Percentiles rank a stretch among this genome's conserved stretches.
These are phyloP conservation scores for Ctenochaetus hawaiiensis DNA, from an alignment of 2,797 vertebrate species.

Conservation along the genomic window DNA sequence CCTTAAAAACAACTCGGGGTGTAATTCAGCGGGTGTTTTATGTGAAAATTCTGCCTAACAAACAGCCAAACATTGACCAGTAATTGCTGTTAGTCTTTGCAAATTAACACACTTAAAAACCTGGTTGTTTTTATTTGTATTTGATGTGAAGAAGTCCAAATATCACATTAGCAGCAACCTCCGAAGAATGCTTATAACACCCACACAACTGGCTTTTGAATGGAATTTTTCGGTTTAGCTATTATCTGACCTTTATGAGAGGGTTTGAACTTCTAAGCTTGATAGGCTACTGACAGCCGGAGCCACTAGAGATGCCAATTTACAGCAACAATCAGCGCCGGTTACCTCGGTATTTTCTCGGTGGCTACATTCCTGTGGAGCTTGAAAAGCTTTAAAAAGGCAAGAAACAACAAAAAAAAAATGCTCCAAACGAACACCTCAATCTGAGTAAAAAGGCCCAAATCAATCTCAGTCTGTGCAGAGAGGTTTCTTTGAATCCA, in stretches of 20 bases:
- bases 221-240: no score
- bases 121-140: background rate
- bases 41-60: background rate
- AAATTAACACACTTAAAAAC: background rate
- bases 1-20: conserved; percentile 18
- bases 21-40: conserved; percentile 1
- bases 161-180: background rate
- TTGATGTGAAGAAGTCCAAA: background rate
- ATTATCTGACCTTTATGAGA: no score
- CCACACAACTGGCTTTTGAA: no score
- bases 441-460: no score
- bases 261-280: no score
- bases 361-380: no score
- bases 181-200: background rate
- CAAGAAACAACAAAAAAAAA: no score
- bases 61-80: background rate
- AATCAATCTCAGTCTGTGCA: no score
- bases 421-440: no score
- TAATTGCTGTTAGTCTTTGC: background rate
- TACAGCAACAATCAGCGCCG: background rate
- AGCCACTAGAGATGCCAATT: background rate
- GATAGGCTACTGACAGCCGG: no score
- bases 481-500: no score
- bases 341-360: background rate
- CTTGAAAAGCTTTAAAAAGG: no score